Percentiles rank a stretch among this genome's conserved stretches.
Conservation (phyloP, 2,113 vertebrate genomes). For the Clupea harengus region DNA sequence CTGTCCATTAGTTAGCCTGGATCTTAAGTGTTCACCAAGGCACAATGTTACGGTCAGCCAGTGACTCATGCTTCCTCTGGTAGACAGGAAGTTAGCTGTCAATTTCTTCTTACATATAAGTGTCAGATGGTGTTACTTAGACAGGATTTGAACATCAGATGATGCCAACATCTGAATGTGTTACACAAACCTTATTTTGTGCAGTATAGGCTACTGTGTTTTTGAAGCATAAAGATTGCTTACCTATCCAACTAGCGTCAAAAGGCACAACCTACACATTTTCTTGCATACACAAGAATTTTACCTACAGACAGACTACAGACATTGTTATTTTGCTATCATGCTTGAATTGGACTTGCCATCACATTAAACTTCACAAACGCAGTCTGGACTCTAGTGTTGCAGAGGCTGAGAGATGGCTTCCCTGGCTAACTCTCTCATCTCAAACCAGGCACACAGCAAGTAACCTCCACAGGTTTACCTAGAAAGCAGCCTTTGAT, state of each 20-base stretch:
- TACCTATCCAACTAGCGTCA: no score
- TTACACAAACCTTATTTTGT: no score
- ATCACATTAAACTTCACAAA: not conserved
- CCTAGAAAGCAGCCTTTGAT: not conserved
- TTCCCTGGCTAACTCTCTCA: not conserved
- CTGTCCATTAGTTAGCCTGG: not conserved
- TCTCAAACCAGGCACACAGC: not conserved
- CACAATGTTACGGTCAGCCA: not conserved
- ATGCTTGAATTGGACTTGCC: not conserved
- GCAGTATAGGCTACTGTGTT: no score
- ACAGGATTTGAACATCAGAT: no score
- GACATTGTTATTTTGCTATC: not conserved
- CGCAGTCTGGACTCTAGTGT: not conserved
- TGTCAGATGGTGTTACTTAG: no score
- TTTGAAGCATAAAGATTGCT: no score
- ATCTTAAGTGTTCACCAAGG: not conserved
- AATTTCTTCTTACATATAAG: not conserved
- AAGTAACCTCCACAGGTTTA: not conserved
- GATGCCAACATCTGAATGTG: no score
- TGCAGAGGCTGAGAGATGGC: no score
- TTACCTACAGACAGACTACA: not conserved
- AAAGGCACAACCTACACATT: no score
- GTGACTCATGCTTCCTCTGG: not conserved
- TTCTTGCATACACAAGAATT: not conserved
- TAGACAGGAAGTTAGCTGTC: not conserved